Evolutionary conservation across 2,888 invertebrate species (phyloP), one percentile per base, ranked within the genome.

Genomic region (Pollenia labialis): DNA sequence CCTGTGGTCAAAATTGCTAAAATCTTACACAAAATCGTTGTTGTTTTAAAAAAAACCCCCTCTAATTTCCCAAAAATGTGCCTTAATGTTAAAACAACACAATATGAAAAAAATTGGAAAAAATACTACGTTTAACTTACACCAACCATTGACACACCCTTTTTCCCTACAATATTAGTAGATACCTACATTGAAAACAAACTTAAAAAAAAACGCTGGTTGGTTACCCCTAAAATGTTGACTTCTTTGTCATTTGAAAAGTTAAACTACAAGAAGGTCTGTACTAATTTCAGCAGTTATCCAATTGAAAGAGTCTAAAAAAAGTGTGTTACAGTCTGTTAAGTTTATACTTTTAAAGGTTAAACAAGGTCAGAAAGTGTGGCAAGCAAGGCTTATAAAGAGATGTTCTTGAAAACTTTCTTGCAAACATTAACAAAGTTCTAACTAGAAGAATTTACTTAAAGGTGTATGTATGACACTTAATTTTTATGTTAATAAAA

Each of bases 241-340:
- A 52, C 79, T 69, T 9, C 68, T 32, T 32, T 69, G 46, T 48
- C 62, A 64, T 54, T 81, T 18, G 0, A 44, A 52, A 80, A n/a
- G 52, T 69, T 12, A 14, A 60, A 60, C 48, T 50, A 60, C n/a
- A 42, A 56, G 40, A 58, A 68, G 10, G 60, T 56, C 46, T 60
- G 14, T 12, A 54, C 12, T 60, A 79, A 79, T 84, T 84, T 74
- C 11, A 68, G 56, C 72, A 62, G 16, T 77, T 64, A 50, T 40
- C 9, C 71, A 56, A 74, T 48, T 64, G 54, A 79, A 58, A 14
- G 68, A 60, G 54, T 58, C 32, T 68, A 18, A 68, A 62, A 71
- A 44, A 60, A 74, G 11, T 74, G 23, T 82, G 85, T 82, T 82
- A 82, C 85, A 86, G 79, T 86, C 75, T 54, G 82, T 69, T 86